Base-by-base conservation (phyloP, 2,888 invertebrate species). In the Liposcelis brunnea region DNA sequence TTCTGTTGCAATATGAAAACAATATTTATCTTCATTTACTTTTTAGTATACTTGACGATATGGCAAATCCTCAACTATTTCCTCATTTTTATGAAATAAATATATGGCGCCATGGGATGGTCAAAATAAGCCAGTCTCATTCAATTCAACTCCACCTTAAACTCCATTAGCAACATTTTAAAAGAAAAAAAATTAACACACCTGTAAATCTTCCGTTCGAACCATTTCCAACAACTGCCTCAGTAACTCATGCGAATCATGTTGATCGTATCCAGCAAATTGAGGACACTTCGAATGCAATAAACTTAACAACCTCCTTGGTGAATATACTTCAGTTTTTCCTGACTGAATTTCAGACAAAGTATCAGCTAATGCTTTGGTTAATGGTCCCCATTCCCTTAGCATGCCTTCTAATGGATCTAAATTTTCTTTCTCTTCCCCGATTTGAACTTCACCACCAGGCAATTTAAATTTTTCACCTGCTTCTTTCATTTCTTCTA, bases 191-290 rank as follows among this genome's bases (percentile, higher is more conserved):
- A n/a, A 37, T 34, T n/a, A n/a, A n/a, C n/a, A n/a, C n/a, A 26
- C 26, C 26, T 26, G 26, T 8, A 26, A 26, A 59, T 79, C 77
- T 54, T 77, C 76, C 38, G 64, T 77, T 62, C 83, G 75, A 52
- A 94, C 83, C 51, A 80, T 81, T 62, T 97, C 94, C 43, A 97
- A 66, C 40, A 97, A 65, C 64, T 89, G 87, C 45, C 95, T 68
- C 14, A 98, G 69, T 46, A 97, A 66, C 62, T 98, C 97, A 57
- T 98, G 97, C 0, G 95, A 80, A 61, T 98, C 97, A 58, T 98
- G 97, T 58, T 98, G 95, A 55, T 91, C 86, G 2, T 84, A 90
- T 8, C 91, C 91, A 44, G 83, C 81, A 61, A 94, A 95, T 60
- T 91, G 82, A 0, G 85, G 82, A 58, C 55, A 55, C 35, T 53